Evolutionary conservation across 2,113 vertebrate species (phyloP).

Genomic region (Cinclus cinclus): DNA sequence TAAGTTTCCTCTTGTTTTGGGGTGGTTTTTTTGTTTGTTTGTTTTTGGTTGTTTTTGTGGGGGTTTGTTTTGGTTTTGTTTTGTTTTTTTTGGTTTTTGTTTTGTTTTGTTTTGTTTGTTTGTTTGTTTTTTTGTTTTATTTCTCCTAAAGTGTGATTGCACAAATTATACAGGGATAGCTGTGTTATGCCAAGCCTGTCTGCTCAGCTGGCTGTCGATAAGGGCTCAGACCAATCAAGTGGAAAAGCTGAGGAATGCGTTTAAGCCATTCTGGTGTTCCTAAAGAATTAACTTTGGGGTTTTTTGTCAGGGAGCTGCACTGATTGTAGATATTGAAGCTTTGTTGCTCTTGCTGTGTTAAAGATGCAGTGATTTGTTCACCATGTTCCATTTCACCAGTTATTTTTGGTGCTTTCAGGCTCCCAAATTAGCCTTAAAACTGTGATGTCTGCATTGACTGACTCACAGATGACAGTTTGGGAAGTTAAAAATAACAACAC

Average conservation of each 20-base stretch:
- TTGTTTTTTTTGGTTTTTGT: no score
- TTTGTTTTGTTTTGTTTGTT: background rate
- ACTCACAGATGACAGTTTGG: background rate
- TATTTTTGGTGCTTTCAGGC: slow-evolving; percentile 37
- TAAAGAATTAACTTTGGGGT: background rate
- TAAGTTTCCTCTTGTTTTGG: background rate
- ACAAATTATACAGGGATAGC: background rate
- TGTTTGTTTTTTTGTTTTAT: background rate
- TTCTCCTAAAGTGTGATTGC: background rate
- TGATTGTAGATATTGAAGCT: background rate
- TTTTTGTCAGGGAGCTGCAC: background rate
- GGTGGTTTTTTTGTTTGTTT: no score
- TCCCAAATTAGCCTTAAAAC: slow-evolving; percentile 32
- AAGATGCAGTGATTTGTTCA: slow-evolving; percentile 29
- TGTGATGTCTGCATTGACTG: slow-evolving; percentile 4
- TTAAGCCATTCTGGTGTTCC: background rate
- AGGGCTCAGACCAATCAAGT: background rate
- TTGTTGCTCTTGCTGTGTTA: background rate
- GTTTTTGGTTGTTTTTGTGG: no score
- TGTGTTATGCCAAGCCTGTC: background rate
- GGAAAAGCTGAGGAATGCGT: background rate
- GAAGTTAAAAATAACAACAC: background rate
- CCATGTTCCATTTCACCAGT: background rate
- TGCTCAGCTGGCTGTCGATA: background rate
- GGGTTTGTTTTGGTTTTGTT: no score